Evolutionary conservation across 2,113 vertebrate genomes (phyloP), one percentile per base, ranked within the genome.

Genomic region (Pogonocichla stellata): DNA sequence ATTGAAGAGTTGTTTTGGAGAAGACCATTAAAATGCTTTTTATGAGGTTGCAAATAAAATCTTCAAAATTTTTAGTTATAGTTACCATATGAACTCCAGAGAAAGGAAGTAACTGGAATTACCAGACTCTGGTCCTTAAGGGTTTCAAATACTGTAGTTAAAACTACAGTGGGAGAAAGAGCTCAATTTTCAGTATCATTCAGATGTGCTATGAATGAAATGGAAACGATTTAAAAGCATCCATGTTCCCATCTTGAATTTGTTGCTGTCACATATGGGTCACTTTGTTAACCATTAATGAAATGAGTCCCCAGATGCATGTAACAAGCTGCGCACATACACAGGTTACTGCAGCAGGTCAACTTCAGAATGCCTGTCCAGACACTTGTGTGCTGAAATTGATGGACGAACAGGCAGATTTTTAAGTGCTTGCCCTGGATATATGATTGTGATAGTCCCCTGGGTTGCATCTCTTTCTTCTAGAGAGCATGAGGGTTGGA

Each of bases 101-200:
- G 42, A 91, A 90, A 43, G 78, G 73, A 67, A 81, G 50, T 74
- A 65, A 79, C 74, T 92, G 57, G 85, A 93, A 82, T 85, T 86
- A 90, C 43, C 13, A 75, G 70, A 24, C 26, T 10, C 33, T 91
- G 70, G 42, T 85, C 69, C 70, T 79, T 69, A 65, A 60, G 53
- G 61, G 60, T 93, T 81, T 85, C 34, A 47, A 64, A 75, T 31
- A 17, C 54, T 77, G 19, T 29, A 53, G 40, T 60, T 90, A 65
- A 90, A 90, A 75, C 25, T 65, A 12, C 3, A 60, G 57, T 69
- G 71, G 29, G 36, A 33, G 43, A 70, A 51, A 54, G 24, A 69
- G 34, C n/a, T 80, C 42, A 20, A 1, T 67, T 91, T 81, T 91
- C 74, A 40, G 53, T 82, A 36, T 92, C 36, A 23, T 73, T 93